These are phyloP conservation scores for Felis chaus DNA, from an alignment of 2,113 vertebrate genomes.

Conservation along the genomic window DNA sequence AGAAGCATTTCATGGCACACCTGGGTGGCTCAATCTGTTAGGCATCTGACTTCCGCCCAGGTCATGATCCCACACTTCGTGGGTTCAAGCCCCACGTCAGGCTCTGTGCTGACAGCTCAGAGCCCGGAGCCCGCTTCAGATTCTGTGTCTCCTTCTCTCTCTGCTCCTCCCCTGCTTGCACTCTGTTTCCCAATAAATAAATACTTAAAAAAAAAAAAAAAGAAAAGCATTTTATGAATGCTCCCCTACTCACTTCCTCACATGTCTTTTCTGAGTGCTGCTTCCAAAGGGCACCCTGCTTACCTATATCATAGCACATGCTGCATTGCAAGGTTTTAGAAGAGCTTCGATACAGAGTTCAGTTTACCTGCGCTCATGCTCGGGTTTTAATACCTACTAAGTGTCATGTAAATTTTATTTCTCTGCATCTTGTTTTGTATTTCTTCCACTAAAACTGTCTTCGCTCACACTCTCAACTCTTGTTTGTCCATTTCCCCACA, in stretches of 20 bases:
- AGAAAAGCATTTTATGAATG: background rate
- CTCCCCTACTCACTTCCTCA: background rate
- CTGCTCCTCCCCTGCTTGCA: too few species aligned
- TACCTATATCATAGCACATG: fast-evolving
- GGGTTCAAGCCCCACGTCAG: too few species aligned
- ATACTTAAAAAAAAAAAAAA: too few species aligned
- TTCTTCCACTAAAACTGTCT: background rate
- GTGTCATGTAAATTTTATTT: background rate
- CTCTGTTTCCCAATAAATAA: too few species aligned
- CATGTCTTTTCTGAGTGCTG: background rate
- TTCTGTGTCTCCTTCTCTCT: too few species aligned
- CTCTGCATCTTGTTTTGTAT: background rate
- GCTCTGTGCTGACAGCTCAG: too few species aligned
- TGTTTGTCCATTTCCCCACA: background rate
- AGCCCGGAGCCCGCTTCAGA: too few species aligned
- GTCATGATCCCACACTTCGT: too few species aligned
- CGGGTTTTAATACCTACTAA: background rate
- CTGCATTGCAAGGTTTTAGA: background rate
- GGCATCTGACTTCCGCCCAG: too few species aligned
- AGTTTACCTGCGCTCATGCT: background rate
- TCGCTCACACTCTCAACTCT: background rate
- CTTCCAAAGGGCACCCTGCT: background rate
- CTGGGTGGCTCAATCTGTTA: too few species aligned
- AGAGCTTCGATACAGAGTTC: background rate
- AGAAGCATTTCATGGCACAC: background rate